A percentile compares a stretch with the other conserved stretches of the same genome.
Evolutionary conservation across 1,140 invertebrate genomes (phyloP).

Genomic region (Trigoniulus corallinus): DNA sequence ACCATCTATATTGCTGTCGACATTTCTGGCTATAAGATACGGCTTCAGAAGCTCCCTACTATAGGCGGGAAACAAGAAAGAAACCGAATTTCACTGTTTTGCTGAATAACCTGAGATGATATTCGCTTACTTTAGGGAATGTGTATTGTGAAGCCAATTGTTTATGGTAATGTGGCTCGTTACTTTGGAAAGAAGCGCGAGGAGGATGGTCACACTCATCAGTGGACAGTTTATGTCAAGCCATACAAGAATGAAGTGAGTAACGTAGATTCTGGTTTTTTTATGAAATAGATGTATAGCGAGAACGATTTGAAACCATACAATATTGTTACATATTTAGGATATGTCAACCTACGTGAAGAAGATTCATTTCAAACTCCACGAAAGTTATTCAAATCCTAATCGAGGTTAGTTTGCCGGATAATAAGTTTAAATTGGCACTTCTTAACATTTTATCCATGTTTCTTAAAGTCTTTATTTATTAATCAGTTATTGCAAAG

Average conservation of each 20-base stretch:
- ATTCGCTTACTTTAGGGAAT: slow-evolving; percentile 46
- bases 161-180: slow-evolving; percentile 89
- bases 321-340: slow-evolving; percentile 14
- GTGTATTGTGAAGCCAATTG: slow-evolving; percentile 84
- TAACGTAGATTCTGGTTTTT: too few relatives aligned
- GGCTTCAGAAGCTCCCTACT: too few relatives aligned
- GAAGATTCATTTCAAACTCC: slow-evolving; percentile 93
- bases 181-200: slow-evolving; percentile 97
- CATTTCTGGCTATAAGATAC: too few relatives aligned
- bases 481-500: slow-evolving; percentile 52
- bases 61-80: too few relatives aligned
- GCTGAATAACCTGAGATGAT: too few relatives aligned
- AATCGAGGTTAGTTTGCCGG: slow-evolving; percentile 41
- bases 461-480: background rate
- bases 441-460: background rate
- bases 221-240: slow-evolving; percentile 97
- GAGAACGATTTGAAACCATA: background rate
- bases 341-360: slow-evolving; percentile 92
- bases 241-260: slow-evolving; percentile 53
- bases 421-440: background rate
- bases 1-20: too few relatives aligned
- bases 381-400: slow-evolving; percentile 92
- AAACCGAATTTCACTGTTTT: too few relatives aligned
- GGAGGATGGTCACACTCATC: slow-evolving; percentile 96
- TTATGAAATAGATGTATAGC: slow-evolving; percentile 10